phyloP scores from a whole-genome alignment of 2,888 invertebrate species.

The Lochmaea capreae region DNA sequence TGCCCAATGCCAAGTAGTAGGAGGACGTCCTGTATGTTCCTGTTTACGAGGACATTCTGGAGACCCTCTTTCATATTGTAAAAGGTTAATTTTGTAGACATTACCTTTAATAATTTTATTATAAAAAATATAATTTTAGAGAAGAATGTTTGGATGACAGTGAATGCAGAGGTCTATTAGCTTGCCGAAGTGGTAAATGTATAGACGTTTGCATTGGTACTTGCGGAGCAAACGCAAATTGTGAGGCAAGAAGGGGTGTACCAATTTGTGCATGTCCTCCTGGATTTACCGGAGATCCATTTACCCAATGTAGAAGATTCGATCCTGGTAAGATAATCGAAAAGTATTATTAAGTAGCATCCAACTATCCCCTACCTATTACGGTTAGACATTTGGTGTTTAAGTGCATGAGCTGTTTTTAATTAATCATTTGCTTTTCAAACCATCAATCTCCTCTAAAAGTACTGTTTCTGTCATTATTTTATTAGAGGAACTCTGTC shows the following conservation, averaged over 20 bases:
- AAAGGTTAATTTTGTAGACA: conserved; percentile 59
- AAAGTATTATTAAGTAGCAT: too few species aligned
- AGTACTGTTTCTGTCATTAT: neutral
- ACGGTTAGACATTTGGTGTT: too few species aligned
- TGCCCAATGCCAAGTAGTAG: conserved; percentile 72
- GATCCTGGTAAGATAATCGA: conserved; percentile 74
- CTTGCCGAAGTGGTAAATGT: conserved; percentile 82
- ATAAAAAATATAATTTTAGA: conserved; percentile 53
- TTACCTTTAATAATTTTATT: conserved; percentile 48
- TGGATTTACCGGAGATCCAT: conserved; percentile 85
- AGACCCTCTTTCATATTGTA: conserved; percentile 80
- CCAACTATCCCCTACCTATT: too few species aligned
- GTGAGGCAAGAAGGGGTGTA: conserved; percentile 81
- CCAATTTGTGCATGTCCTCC: conserved; percentile 83
- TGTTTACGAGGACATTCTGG: conserved; percentile 84
- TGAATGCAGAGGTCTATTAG: conserved; percentile 79
- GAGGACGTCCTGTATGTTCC: conserved; percentile 83
- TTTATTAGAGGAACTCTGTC: conserved; percentile 81
- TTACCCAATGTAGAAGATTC: conserved; percentile 75
- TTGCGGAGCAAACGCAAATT: conserved; percentile 82
- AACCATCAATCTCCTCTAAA: too few species aligned
- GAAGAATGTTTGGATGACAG: conserved; percentile 72
- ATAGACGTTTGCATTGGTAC: conserved; percentile 82
- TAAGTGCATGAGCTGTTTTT: too few species aligned
- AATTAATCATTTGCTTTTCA: too few species aligned